Base-by-base conservation (phyloP, 2,113 vertebrate genomes). In the Piprites chloris region DNA sequence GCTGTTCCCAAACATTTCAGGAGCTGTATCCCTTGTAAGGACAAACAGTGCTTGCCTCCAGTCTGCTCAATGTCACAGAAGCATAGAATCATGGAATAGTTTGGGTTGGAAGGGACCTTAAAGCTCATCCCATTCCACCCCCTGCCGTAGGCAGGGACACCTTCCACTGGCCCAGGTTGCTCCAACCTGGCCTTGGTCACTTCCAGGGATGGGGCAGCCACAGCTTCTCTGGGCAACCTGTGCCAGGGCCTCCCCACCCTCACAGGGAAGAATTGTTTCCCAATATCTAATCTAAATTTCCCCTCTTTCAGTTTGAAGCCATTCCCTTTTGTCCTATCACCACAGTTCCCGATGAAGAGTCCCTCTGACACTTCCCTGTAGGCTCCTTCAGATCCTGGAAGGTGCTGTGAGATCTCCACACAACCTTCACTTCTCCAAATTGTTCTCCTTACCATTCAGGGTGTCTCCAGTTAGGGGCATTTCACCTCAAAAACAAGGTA, bases 1-100 rank as follows among this genome's bases (percentile, higher is more conserved):
- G 28, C 12, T 76, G 74, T 7, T 56, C 19, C 37, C 24, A 50
- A 27, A 50, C 49, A 6, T 15, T 26, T 35, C 41, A 3, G 20
- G 3, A 20, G 22, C 37, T 68, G 13, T 5, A 20, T 37, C 42
- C 15, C 20, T 10, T 8, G 18, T 12, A n/a, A 0, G 5, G 15
- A 35, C 59, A 33, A 27, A 42, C 41, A 59, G 19, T 13, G 21
- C 24, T 47, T 41, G 26, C 22, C 27, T 41, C 19, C n/a, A 41
- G 27, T 11, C 56, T 72, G 79, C 65, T 18, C 61, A 4, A 0
- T 22, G 11, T 18, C 32, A 19, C 14, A 28, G 27, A 69, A 18
- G 22, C 32, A 15, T 1, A 20, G 20, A 26, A 17, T 26, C 42
- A 42, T 20, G 19, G 52, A 35, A 35, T 21, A 13, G 26, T 35